A percentile compares a stretch with the other conserved stretches of the same genome.
These are phyloP conservation scores for Mustelus asterias DNA, from an alignment of 2,113 vertebrate genomes.

Conservation along the genomic window DNA sequence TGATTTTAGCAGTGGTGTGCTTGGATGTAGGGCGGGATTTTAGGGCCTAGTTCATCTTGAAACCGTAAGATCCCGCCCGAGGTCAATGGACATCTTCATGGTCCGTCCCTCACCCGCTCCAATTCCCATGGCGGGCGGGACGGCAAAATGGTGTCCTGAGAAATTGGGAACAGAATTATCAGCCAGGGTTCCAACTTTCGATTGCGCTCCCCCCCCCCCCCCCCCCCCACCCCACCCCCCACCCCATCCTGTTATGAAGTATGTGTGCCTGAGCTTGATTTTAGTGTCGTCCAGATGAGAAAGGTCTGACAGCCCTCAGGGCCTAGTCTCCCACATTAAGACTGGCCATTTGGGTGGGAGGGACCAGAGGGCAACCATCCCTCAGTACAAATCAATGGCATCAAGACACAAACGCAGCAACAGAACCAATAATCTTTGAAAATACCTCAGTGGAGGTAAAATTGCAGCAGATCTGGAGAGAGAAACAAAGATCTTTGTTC, in stretches of 20 bases:
- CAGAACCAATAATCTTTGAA: neutral
- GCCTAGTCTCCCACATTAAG: neutral
- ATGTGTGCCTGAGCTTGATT: neutral
- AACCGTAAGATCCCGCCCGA: no score
- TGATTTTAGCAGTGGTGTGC: neutral
- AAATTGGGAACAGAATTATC: neutral
- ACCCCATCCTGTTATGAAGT: neutral
- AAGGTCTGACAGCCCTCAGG: neutral
- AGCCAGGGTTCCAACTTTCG: neutral
- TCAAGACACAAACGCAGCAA: neutral
- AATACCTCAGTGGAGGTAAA: neutral
- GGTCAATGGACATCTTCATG: neutral
- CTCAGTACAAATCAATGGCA: neutral
- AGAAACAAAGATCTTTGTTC: neutral
- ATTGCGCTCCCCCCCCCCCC: neutral
- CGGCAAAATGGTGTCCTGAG: neutral
- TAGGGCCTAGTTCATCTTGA: no score
- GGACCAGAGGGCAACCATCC: neutral
- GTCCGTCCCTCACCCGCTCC: no score
- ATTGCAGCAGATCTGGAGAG: neutral
- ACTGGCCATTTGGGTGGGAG: neutral
- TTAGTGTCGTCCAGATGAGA: neutral
- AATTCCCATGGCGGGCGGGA: no score
- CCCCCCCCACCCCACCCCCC: no score
- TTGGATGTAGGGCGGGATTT: neutral